phyloP scores from a whole-genome alignment of 2,797 vertebrate species.

The Crocodylus rhombifer region DNA sequence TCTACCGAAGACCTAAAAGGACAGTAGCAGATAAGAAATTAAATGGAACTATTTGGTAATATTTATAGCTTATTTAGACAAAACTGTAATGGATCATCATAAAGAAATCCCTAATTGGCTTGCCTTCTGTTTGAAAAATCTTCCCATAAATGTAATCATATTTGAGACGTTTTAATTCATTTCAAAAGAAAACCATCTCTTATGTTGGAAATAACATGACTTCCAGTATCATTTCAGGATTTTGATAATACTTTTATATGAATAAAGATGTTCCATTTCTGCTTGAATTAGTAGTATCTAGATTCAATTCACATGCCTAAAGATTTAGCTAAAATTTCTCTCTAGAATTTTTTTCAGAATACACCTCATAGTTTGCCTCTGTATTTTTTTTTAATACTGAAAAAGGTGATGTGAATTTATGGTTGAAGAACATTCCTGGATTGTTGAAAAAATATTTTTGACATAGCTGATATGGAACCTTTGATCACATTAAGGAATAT shows the following conservation, averaged over 20 bases:
- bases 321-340: background rate
- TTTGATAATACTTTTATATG: conserved; percentile 3
- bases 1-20: conserved; percentile 20
- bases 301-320: background rate
- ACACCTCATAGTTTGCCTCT: accelerated
- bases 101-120: conserved; percentile 43
- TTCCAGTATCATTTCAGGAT: background rate
- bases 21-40: conserved; percentile 37
- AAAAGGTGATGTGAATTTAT: background rate
- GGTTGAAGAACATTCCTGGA: background rate
- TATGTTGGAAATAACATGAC: conserved; percentile 7
- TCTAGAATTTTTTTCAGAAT: background rate
- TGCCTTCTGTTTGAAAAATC: conserved; percentile 28
- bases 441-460: background rate
- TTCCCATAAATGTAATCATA: background rate
- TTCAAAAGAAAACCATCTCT: conserved; percentile 40
- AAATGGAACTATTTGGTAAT: conserved; percentile 28
- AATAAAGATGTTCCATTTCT: background rate
- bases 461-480: accelerated
- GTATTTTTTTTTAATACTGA: background rate
- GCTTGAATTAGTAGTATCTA: background rate
- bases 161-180: conserved; percentile 45
- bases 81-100: conserved; percentile 21
- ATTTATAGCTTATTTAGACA: conserved; percentile 39
- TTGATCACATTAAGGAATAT: background rate